These are phyloP conservation scores for Mastomys coucha DNA, from an alignment of 2,113 vertebrate species.

Conservation along the genomic window DNA sequence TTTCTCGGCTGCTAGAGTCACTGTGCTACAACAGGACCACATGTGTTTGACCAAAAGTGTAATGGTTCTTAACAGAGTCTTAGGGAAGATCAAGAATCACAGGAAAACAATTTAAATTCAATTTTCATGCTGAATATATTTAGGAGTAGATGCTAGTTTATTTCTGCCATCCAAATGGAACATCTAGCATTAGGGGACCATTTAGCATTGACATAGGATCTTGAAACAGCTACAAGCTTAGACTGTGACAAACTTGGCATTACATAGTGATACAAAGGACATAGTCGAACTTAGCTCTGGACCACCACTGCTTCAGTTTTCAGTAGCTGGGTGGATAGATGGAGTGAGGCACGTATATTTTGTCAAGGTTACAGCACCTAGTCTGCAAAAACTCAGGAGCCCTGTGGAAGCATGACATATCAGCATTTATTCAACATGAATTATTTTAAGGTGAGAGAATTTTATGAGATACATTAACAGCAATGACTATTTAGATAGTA, in stretches of 20 bases:
- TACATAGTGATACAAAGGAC: too few relatives aligned
- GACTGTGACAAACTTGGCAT: not conserved
- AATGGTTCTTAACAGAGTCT: not conserved
- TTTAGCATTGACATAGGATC: not conserved
- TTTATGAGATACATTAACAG: not conserved
- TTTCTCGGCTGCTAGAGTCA: not conserved
- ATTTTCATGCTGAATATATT: not conserved
- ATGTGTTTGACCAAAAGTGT: not conserved
- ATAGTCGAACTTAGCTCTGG: not conserved
- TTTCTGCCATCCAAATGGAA: not conserved
- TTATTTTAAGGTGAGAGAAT: not conserved
- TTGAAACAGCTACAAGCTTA: not conserved
- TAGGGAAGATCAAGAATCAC: not conserved
- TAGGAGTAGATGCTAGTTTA: not conserved
- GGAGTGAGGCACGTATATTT: not conserved
- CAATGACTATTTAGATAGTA: not conserved
- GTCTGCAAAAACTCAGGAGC: not conserved
- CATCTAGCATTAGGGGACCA: not conserved
- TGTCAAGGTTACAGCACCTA: not conserved
- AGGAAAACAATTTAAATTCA: not conserved
- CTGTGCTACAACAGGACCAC: not conserved
- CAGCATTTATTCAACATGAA: not conserved
- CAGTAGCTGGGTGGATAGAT: not conserved
- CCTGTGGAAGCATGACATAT: not conserved
- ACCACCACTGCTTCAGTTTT: not conserved